A percentile compares a stretch with the other conserved stretches of the same genome.
phyloP scores from a whole-genome alignment of 92 coral and sea anemone genomes.

The Porites divaricata region DNA sequence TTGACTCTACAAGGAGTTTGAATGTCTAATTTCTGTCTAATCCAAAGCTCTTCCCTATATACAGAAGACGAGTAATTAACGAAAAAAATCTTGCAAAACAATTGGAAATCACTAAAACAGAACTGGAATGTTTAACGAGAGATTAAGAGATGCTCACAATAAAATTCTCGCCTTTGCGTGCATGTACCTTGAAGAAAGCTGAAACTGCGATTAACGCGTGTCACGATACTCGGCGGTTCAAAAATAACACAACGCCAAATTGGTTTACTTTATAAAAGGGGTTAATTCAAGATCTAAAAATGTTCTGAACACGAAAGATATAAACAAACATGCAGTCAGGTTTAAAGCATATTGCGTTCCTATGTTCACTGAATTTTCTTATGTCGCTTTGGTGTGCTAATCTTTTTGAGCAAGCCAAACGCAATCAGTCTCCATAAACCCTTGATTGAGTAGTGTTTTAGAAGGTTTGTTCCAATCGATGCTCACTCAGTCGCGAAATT shows the following conservation, averaged over 20 bases:
- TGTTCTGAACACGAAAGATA: background rate
- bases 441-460: background rate
- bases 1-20: background rate
- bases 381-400: background rate
- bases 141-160: background rate
- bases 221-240: background rate
- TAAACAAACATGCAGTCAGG: background rate
- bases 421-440: background rate
- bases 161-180: background rate
- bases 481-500: conserved; percentile 31
- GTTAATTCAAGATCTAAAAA: background rate
- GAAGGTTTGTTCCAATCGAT: background rate
- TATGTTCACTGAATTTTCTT: background rate
- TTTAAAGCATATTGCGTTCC: background rate
- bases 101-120: conserved; percentile 1
- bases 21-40: background rate
- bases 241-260: background rate
- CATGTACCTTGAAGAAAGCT: background rate
- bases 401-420: background rate
- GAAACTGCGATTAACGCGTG: background rate
- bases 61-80: background rate
- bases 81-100: background rate
- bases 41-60: background rate
- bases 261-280: background rate
- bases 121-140: background rate